Conservation (phyloP, 23 tunicate genomes). For the Ciona savignyi region DNA sequence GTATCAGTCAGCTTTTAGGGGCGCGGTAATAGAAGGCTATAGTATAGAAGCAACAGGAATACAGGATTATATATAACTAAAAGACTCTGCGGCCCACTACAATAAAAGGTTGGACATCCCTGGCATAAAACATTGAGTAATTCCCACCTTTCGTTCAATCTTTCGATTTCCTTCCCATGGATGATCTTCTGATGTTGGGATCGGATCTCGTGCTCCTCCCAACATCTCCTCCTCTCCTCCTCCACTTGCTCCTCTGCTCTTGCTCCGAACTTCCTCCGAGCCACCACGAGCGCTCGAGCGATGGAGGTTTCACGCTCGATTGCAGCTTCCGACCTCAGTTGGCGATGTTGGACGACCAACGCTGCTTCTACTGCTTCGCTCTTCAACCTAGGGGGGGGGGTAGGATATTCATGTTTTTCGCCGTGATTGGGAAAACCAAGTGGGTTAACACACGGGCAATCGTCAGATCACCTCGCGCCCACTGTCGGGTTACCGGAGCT, state of each 20-base stretch:
- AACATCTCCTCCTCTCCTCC: background rate
- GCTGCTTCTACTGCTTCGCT: conserved; percentile 53
- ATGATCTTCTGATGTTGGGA: conserved; percentile 12
- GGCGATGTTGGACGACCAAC: conserved; percentile 32
- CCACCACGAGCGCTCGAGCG: conserved; percentile 41
- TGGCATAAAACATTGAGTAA: conserved; percentile 2
- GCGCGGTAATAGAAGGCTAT: too few species aligned
- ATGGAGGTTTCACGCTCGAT: conserved; percentile 41
- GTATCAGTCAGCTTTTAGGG: too few species aligned
- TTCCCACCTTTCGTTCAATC: conserved; percentile 51
- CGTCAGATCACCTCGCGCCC: too few species aligned
- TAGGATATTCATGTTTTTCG: too few species aligned
- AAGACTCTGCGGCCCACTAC: too few species aligned
- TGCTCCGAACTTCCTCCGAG: conserved; percentile 21
- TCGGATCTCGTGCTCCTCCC: conserved; percentile 3
- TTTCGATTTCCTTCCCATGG: conserved; percentile 32
- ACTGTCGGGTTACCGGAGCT: too few species aligned
- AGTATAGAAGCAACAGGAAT: too few species aligned
- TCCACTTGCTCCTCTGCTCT: background rate
- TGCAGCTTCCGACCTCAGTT: conserved; percentile 34
- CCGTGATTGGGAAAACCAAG: too few species aligned
- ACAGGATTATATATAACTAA: too few species aligned
- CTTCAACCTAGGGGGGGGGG: conserved; percentile 25
- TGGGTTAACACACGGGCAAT: too few species aligned
- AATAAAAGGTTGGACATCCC: too few species aligned